Conservation (phyloP, 1,140 invertebrate genomes). For the Eriocheir sinensis region DNA sequence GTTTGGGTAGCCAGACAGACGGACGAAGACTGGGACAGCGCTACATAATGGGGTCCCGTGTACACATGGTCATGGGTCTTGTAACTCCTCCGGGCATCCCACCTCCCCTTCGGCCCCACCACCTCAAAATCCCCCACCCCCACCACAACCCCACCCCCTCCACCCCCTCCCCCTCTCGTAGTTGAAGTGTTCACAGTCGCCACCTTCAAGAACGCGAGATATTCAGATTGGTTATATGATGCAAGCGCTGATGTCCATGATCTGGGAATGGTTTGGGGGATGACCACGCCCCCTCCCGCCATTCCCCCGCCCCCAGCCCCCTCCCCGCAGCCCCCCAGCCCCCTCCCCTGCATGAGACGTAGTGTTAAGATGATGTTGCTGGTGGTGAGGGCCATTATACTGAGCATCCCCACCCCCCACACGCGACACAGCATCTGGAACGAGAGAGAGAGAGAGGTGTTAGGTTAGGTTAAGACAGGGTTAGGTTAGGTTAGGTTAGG, state of each 20-base stretch:
- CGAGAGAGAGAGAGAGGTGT: neutral
- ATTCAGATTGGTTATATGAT: slow-evolving; percentile 68
- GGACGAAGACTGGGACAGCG: slow-evolving; percentile 80
- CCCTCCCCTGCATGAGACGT: slow-evolving; percentile 69
- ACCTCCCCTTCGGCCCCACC: slow-evolving; percentile 87
- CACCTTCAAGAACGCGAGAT: slow-evolving; percentile 73
- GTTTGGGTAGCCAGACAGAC: slow-evolving; percentile 92
- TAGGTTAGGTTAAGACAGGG: neutral
- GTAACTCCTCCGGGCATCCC: slow-evolving; percentile 87
- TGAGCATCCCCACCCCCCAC: slow-evolving; percentile 75
- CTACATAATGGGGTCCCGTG: slow-evolving; percentile 82
- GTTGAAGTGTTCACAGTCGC: slow-evolving; percentile 59
- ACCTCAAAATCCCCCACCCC: slow-evolving; percentile 81
- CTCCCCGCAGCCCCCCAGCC: slow-evolving; percentile 31
- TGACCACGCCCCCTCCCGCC: slow-evolving; percentile 47
- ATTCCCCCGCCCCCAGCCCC: neutral
- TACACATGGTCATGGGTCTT: slow-evolving; percentile 89
- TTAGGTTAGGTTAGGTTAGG: neutral
- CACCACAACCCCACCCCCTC: neutral
- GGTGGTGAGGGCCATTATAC: slow-evolving; percentile 73
- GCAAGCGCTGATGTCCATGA: slow-evolving; percentile 62
- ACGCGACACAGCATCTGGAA: slow-evolving; percentile 77
- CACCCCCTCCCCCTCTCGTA: too few relatives aligned
- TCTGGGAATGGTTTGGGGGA: slow-evolving; percentile 46
- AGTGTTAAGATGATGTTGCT: slow-evolving; percentile 77